A percentile compares a stretch with the other conserved stretches of the same genome.
phyloP scores from a whole-genome alignment of 2,888 invertebrate genomes.

The Drosophila anomalata region DNA sequence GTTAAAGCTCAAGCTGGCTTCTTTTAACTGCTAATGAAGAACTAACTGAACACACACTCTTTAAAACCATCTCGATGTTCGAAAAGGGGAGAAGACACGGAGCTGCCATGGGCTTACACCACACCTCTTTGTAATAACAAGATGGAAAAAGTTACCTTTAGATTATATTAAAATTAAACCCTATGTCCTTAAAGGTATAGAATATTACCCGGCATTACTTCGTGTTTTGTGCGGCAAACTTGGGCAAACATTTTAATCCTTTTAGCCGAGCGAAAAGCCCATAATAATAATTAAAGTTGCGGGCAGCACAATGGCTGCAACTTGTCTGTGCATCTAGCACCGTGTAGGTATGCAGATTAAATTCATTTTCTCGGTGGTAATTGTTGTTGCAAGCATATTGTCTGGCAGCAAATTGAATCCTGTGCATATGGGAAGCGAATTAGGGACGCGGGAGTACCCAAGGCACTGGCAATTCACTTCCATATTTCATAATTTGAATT shows the following conservation, averaged over 20 bases:
- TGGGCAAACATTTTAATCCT: conserved; percentile 1
- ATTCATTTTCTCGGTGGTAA: conserved; percentile 10
- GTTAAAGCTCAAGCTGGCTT: conserved; percentile 21
- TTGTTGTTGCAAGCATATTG: neutral
- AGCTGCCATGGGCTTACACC: conserved; percentile 12
- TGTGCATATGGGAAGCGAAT: conserved; percentile 11
- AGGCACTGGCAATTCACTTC: neutral
- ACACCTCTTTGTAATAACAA: too few relatives aligned
- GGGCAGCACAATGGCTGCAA: neutral
- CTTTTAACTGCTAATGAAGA: conserved; percentile 66
- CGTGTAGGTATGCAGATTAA: conserved; percentile 22
- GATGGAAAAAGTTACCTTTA: neutral
- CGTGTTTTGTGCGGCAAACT: neutral
- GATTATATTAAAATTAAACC: neutral
- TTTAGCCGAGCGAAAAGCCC: conserved; percentile 19
- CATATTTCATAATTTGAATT: too few relatives aligned
- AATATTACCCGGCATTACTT: neutral
- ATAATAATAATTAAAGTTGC: conserved; percentile 31
- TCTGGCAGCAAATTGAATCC: conserved; percentile 21
- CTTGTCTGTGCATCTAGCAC: conserved; percentile 2
- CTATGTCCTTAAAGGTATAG: neutral
- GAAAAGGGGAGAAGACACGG: neutral
- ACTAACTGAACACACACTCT: conserved; percentile 13
- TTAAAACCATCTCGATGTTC: neutral
- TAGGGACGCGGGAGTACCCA: neutral